Base-by-base conservation (phyloP, 2,797 vertebrate species). In the Brachyalestes nurse region DNA sequence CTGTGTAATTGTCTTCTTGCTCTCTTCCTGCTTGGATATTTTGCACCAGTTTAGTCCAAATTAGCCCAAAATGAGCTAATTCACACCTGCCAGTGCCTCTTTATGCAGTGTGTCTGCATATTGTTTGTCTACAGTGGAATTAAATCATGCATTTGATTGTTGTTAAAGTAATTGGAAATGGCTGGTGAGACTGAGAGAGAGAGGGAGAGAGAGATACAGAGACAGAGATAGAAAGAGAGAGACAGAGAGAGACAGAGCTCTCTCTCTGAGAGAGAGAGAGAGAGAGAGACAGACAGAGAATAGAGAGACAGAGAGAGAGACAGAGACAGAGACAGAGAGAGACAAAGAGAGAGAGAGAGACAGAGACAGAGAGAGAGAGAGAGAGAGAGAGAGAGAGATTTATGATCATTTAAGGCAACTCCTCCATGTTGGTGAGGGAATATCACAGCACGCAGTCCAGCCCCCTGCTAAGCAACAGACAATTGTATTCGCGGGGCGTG, bases 81-180 rank as follows among this genome's bases (percentile, higher is more conserved):
- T 65, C 16, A 40, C 13, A 65, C 4, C 16, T 38, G 61, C 16
- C 61, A 3, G 10, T 16, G 28, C 23, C 19, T 58, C 17, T 66
- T 66, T 16, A 57, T 57, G 53, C 21, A 9, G 55, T 40, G n/a
- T 2, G 13, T 64, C 9, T 65, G 13, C 55, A 40, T 57, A 57
- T 5, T 21, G 49, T 61, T 69, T 40, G 66, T 64, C 64, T 57
- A 87, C 85, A 86, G 86, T 89, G 83, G 74, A 51, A 83, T 85
- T 88, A 91, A 92, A 91, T 89, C 88, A 88, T 81, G 87, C 80
- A 85, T 91, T 92, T 90, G 84, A 91, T 90, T 91, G 87, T 86
- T 87, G 84, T 75, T 86, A 84, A 88, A 86, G 88, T 86, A 87
- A 89, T 87, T 90, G 87, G 82, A 90, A 89, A 90, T 82, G 0